Evolutionary conservation across 35 echinoderm and acorn worm genomes (phyloP).

Genomic region (Patiria miniata): DNA sequence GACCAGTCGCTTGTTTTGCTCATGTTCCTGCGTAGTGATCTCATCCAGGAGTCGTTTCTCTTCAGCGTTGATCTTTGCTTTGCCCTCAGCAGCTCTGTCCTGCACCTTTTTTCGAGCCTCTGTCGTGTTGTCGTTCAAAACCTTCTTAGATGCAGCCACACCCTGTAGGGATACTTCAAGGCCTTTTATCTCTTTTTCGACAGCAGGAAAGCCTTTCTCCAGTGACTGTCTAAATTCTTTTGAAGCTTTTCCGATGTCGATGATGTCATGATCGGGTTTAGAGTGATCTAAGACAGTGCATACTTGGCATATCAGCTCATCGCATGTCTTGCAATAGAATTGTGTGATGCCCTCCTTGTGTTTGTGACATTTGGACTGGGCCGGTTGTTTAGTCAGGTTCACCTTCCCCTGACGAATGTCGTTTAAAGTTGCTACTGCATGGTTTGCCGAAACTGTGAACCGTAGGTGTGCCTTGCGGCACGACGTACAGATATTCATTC

Average conservation of each 20-base stretch:
- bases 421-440: background rate
- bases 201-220: no score
- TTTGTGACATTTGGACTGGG: constrained; percentile 16
- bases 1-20: no score
- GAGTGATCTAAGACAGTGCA: constrained; percentile 45
- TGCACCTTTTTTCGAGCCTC: no score
- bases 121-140: no score
- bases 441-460: background rate
- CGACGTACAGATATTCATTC: background rate
- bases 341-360: constrained; percentile 28
- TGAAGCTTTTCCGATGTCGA: background rate
- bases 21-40: no score
- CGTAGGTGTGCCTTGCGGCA: constrained; percentile 6
- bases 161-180: no score
- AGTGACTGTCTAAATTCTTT: background rate
- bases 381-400: background rate
- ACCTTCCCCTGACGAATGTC: background rate
- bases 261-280: background rate
- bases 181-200: no score
- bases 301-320: constrained; percentile 47
- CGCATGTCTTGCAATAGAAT: constrained; percentile 51
- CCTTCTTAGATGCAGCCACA: no score
- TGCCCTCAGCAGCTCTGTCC: no score
- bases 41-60: no score
- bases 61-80: no score